phyloP scores from a whole-genome alignment of 2,113 vertebrate genomes.

The Athene cunicularia region DNA sequence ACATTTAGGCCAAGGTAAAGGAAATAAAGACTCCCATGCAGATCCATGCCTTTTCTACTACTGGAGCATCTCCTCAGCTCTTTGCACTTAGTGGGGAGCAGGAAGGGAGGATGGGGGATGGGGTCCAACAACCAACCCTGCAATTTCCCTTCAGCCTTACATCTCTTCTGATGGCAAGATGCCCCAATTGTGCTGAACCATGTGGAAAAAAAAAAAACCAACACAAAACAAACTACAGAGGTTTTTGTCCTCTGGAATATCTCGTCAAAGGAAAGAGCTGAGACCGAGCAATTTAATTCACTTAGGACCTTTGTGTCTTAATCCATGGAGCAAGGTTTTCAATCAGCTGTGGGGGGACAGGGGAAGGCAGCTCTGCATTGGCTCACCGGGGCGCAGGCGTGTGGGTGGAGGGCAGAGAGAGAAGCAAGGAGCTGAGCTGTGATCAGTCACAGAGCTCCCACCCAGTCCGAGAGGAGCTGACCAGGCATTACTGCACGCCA shows the following conservation, averaged over 20 bases:
- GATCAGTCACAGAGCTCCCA: neutral
- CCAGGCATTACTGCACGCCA: neutral
- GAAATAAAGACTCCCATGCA: rapidly evolving
- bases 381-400: rapidly evolving
- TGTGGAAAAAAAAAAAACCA: neutral
- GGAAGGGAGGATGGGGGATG: neutral
- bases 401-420: neutral
- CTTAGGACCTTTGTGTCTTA: conserved; percentile 17
- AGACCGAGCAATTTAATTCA: conserved; percentile 16
- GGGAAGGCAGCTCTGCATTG: rapidly evolving
- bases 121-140: neutral
- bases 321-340: neutral
- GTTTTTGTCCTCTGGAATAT: neutral
- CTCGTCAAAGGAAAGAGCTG: neutral
- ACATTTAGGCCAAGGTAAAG: neutral
- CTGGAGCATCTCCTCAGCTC: neutral
- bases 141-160: neutral
- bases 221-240: neutral
- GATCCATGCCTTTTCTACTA: neutral
- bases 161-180: neutral
- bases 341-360: neutral
- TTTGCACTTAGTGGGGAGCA: neutral
- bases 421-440: neutral
- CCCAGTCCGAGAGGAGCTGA: neutral
- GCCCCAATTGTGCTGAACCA: neutral